Base-by-base conservation (phyloP, 2,113 vertebrate genomes). In the Misgurnus mizolepis region DNA sequence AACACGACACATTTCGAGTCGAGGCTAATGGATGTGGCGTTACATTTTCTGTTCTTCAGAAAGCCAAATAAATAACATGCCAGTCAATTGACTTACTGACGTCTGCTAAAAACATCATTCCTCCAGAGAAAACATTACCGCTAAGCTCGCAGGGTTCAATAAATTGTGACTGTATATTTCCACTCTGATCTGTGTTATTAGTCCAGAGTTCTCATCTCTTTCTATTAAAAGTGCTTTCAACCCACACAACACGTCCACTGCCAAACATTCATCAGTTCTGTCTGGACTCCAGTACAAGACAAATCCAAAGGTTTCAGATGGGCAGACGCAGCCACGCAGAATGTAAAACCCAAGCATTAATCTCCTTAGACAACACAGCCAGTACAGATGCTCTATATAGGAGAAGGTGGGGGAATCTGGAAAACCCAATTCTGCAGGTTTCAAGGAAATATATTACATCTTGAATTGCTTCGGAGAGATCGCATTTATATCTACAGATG, bases 201-300 rank as follows among this genome's bases (percentile, higher is more conserved):
- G 70, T n/a, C 58, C 70, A 60, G 53, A 60, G 11, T 50, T 72
- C 3, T 56, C 14, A 17, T 72, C 68, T 55, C 7, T 56, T 58
- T 6, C 53, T 18, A 12, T n/a, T 43, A 56, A 7, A 53, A 73
- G 55, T 53, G 11, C 55, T 60, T 10, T 22, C 11, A 73, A 45
- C 53, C 40, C 39, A 43, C 50, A 71, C 7, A 34, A 34, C 27
- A 34, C 27, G 1, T 55, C 68, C 15, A 55, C 17, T 43, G 39
- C 70, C 70, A 60, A 43, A 43, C 53, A 73, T 73, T 69, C 47
- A 53, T 69, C 47, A 49, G 10, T 15, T 50, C 18, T 68, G 45
- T 69, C 47, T 34, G 67, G 49, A 50, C 45, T 50, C 39, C 17
- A 53, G 50, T 10, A 22, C 55, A n/a, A 71, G 7, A 80, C 22